Evolutionary conservation across 2,888 invertebrate species (phyloP).

Genomic region (Cyrtodaria siliqua): DNA sequence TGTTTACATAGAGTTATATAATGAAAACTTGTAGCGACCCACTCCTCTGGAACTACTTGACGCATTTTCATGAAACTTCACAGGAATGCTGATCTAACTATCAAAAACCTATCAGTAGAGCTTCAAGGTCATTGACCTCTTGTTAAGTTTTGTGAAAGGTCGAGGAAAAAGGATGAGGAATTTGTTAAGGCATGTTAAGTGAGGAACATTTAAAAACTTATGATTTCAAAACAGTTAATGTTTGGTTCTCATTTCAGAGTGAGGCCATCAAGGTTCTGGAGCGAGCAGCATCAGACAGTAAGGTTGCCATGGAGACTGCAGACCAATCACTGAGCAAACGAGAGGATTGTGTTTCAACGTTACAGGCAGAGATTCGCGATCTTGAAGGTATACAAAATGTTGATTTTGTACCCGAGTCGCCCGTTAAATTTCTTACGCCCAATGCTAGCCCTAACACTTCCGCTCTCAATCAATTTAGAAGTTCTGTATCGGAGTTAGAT

Average conservation of each 20-base stretch:
- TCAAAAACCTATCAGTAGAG: no score
- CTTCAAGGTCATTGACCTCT: no score
- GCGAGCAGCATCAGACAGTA: constrained; percentile 74
- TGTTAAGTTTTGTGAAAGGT: no score
- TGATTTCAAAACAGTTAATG: no score
- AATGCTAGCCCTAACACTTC: constrained; percentile 1
- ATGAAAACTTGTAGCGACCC: no score
- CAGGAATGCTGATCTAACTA: no score
- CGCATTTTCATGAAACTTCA: no score
- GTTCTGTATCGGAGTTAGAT: constrained; percentile 47
- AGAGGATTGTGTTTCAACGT: constrained; percentile 63
- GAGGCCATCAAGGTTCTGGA: constrained; percentile 87
- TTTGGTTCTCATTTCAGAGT: constrained; percentile 66
- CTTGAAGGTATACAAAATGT: constrained; percentile 69
- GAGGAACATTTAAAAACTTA: no score
- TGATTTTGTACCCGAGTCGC: constrained; percentile 50
- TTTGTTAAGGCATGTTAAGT: no score
- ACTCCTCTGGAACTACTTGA: no score
- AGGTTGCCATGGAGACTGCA: constrained; percentile 76
- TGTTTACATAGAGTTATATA: no score
- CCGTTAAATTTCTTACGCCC: constrained; percentile 9
- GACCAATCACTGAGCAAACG: constrained; percentile 68
- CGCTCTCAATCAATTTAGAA: constrained; percentile 40
- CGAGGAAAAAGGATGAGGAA: no score
- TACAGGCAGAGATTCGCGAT: constrained; percentile 66